Conservation (phyloP, 2,888 invertebrate species). For the Globia sparganii region DNA sequence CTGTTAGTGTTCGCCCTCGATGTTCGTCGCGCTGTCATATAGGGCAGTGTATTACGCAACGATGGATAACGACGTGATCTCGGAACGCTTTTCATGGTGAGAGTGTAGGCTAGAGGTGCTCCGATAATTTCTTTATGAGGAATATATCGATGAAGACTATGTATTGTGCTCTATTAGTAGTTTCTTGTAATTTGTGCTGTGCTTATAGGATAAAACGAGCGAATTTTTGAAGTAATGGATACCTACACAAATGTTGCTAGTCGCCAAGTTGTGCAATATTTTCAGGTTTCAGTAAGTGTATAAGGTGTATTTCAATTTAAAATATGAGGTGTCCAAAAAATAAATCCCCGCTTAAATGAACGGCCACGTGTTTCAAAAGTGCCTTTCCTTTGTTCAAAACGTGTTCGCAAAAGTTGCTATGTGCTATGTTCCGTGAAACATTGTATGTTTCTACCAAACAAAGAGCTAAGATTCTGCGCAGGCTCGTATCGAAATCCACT, state of each 20-base stretch:
- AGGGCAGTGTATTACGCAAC: slow-evolving; percentile 34
- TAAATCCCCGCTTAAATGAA: neutral
- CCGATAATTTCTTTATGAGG: slow-evolving; percentile 33
- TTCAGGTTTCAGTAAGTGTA: neutral
- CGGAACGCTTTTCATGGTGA: slow-evolving; percentile 25
- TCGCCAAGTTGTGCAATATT: neutral
- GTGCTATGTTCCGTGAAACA: neutral
- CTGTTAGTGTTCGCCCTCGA: slow-evolving; percentile 20
- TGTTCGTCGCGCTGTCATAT: slow-evolving; percentile 25
- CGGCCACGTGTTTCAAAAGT: neutral
- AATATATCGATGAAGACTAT: slow-evolving; percentile 39
- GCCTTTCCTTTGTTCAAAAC: neutral
- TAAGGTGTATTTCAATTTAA: neutral
- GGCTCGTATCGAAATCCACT: slow-evolving; percentile 1
- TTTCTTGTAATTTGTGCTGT: slow-evolving; percentile 1
- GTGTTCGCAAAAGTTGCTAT: neutral
- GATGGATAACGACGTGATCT: slow-evolving; percentile 30
- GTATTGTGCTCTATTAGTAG: neutral
- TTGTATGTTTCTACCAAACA: neutral
- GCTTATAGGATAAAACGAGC: neutral
- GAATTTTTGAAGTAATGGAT: slow-evolving; percentile 5
- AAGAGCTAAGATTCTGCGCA: slow-evolving; percentile 33
- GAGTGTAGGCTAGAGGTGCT: slow-evolving; percentile 44
- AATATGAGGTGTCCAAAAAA: neutral
- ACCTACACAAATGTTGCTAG: neutral